phyloP scores from a whole-genome alignment of 2,797 vertebrate species.

The Pristis pectinata region DNA sequence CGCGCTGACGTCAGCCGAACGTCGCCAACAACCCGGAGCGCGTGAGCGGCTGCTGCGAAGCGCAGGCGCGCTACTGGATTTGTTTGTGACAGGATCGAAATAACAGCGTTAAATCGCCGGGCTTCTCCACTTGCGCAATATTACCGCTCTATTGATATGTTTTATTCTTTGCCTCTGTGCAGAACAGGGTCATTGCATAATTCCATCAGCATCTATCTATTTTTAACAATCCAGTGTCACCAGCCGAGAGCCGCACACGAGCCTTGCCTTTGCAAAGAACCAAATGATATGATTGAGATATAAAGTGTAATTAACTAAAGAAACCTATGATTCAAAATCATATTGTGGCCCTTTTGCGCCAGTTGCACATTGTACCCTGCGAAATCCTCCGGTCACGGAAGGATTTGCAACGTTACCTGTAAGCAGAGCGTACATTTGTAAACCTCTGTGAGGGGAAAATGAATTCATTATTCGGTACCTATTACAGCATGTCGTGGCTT shows the following conservation, averaged over 20 bases:
- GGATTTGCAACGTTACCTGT: not conserved
- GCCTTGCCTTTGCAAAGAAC: not conserved
- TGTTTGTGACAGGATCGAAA: not conserved
- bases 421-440: not conserved
- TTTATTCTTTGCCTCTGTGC: not conserved
- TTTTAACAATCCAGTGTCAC: not conserved
- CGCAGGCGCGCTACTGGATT: not conserved
- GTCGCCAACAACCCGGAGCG: not conserved
- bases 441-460: not conserved
- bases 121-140: not conserved
- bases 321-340: not conserved
- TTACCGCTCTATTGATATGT: not conserved
- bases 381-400: not conserved
- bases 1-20: not conserved
- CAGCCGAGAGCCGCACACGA: not conserved
- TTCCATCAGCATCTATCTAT: not conserved
- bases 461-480: not conserved
- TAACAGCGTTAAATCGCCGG: not conserved
- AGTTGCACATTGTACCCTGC: not conserved
- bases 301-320: not conserved
- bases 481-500: not conserved
- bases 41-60: not conserved
- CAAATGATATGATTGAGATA: not conserved
- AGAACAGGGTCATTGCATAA: not conserved
- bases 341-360: not conserved